Percentiles rank a stretch among this genome's conserved stretches.
These are phyloP conservation scores for Xanthia icteritia DNA, from an alignment of 2,888 invertebrate species.

Conservation along the genomic window DNA sequence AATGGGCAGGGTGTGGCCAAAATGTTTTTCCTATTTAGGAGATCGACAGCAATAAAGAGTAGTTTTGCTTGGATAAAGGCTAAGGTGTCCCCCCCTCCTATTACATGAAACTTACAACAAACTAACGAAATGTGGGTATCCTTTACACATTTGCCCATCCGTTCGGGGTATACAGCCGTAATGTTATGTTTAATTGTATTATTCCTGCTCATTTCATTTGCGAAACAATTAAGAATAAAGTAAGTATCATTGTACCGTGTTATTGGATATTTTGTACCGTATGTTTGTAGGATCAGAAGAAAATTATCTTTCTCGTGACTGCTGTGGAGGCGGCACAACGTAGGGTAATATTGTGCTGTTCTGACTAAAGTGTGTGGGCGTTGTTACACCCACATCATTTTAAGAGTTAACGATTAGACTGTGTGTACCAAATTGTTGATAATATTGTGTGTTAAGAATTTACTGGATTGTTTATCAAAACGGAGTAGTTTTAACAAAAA, in stretches of 20 bases:
- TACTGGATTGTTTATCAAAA: neutral
- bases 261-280: conserved; percentile 20
- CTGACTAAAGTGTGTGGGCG: conserved; percentile 2
- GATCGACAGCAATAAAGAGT: too few species aligned
- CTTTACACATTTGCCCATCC: too few species aligned
- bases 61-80: too few species aligned
- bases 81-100: too few species aligned
- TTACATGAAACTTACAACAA: too few species aligned
- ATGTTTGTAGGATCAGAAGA: conserved; percentile 13
- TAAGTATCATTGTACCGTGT: conserved; percentile 8
- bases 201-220: neutral
- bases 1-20: too few species aligned
- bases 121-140: too few species aligned
- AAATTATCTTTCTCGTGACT: neutral
- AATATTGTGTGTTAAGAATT: neutral
- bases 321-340: neutral
- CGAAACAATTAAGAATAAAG: conserved; percentile 24
- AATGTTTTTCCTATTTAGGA: too few species aligned
- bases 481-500: too few species aligned
- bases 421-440: neutral
- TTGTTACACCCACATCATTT: neutral
- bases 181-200: neutral
- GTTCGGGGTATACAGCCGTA: too few species aligned
- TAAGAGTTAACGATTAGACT: neutral
- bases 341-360: neutral